Base-by-base conservation (phyloP, 2,797 vertebrate species). In the Ctenopoma multispine region DNA sequence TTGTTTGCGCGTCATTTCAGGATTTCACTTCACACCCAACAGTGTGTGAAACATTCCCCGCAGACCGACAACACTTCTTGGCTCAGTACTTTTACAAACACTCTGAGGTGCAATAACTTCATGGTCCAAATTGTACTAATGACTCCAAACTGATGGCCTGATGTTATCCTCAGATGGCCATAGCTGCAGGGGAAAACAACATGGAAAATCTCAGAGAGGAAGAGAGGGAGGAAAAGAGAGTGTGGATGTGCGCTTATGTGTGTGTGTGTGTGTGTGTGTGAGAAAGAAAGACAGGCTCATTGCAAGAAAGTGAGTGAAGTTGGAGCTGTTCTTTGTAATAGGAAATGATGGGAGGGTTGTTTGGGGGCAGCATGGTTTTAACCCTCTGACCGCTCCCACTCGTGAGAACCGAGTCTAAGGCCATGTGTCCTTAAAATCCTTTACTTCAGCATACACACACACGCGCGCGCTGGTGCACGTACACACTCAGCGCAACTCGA, bases 381-480 rank as follows among this genome's bases (percentile, higher is more conserved):
- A 90, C 87, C 89, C 80, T 51, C 51, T 75, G 85, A 81, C 87
- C 60, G 7, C 60, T 80, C 11, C 49, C 60, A 87, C 84, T 75
- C 89, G 71, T 92, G 91, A 93, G 90, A 92, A 92, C 82, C 43
- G 9, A 81, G 18, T 79, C 76, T 62, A 11, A 2, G 58, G 70
- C 75, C 77, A 44, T 77, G 71, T 69, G 81, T 85, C 77, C 79
- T 77, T 40, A 79, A 84, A 76, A 68, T 63, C 66, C 63, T 69
- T 41, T 31, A n/a, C 41, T 58, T 62, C 48, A 23, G 24, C 56
- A 58, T 51, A 62, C 56, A 62, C 65, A 58, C 0, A 13, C 51
- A 54, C 40, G 29, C 57, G 2, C 41, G 0, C 21, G 2, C 56
- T 40, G 9, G 51, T 34, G 61, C 73, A 77, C 27, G 15, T 17